Evolutionary conservation across 2,113 vertebrate genomes (phyloP), one percentile per base, ranked within the genome.

Genomic region (Muscicapa adusta): DNA sequence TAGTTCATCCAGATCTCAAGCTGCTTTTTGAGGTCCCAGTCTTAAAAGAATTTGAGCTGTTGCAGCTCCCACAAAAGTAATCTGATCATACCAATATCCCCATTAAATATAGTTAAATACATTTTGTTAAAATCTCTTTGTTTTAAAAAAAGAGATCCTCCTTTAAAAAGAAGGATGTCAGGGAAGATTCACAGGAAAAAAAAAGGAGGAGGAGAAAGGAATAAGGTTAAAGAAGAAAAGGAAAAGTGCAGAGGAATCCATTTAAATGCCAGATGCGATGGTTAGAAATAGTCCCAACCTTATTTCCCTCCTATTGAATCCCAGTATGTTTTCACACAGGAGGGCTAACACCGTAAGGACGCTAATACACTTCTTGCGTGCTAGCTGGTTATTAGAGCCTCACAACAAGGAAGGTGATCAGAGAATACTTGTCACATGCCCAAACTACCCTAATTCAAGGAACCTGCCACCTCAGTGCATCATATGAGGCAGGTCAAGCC

Each of bases 391-490:
- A 97, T 98, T 98, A 98, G 93, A 96, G 58, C 76, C 94, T 93
- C 93, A 71, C 96, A 98, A 38, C 70, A 43, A 88, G 53, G 86
- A 95, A 94, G 66, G 93, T 87, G 85, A 97, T 97, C 97, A 97
- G 96, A 94, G 91, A 97, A 97, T 94, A 96, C 90, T 95, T 96
- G 96, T 98, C 98, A 98, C 98, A 98, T 98, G 98, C 91, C 96
- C 83, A 45, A 80, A 93, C 89, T 74, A 94, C 95, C 95, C 79
- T 94, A 87, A 94, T 95, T 97, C 94, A 96, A 93, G 91, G 95
- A 88, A 96, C 83, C 63, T 96, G 93, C 96, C 89, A 95, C 91
- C 87, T 94, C 92, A 86, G 82, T 89, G 89, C 89, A 93, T 94
- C 96, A 97, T 96, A 96, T 95, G 96, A 95, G 94, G 93, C 75